A percentile compares a stretch with the other conserved stretches of the same genome.
These are phyloP conservation scores for Diplodus puntazzo DNA, from an alignment of 2,797 vertebrate species.

Conservation along the genomic window DNA sequence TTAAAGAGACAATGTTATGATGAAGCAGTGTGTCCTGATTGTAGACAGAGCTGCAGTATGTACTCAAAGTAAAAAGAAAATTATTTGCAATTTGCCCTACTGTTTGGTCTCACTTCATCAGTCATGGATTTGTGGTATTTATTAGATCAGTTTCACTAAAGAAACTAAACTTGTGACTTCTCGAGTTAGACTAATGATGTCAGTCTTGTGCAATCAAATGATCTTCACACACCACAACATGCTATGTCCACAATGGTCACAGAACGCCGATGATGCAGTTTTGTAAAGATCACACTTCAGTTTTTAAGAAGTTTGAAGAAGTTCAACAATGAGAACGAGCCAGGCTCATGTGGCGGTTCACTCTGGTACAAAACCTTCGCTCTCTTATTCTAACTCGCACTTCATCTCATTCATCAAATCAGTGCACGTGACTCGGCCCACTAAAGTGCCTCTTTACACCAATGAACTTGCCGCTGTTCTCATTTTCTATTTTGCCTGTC, in stretches of 20 bases:
- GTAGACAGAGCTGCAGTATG: no score
- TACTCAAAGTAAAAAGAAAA: no score
- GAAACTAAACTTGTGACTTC: conserved; percentile 15
- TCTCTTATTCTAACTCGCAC: neutral
- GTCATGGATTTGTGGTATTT: neutral
- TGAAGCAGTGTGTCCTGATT: no score
- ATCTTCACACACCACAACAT: neutral
- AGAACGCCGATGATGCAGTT: neutral
- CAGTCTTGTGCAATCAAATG: conserved; percentile 4
- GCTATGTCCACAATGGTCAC: conserved; percentile 15
- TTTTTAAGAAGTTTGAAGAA: neutral
- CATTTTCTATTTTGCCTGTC: conserved; percentile 8
- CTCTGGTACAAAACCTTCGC: neutral
- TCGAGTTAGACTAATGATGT: conserved; percentile 8
- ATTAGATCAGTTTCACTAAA: conserved; percentile 24
- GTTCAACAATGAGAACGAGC: neutral
- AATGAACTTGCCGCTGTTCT: neutral
- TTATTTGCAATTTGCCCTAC: neutral
- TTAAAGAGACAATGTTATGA: no score
- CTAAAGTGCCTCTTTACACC: neutral
- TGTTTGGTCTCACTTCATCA: neutral
- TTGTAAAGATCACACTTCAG: neutral
- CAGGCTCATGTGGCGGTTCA: no score
- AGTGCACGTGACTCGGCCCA: neutral
- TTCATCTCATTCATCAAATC: neutral